Conservation (phyloP, 2,113 vertebrate genomes). For the Pseudonaja textilis region DNA sequence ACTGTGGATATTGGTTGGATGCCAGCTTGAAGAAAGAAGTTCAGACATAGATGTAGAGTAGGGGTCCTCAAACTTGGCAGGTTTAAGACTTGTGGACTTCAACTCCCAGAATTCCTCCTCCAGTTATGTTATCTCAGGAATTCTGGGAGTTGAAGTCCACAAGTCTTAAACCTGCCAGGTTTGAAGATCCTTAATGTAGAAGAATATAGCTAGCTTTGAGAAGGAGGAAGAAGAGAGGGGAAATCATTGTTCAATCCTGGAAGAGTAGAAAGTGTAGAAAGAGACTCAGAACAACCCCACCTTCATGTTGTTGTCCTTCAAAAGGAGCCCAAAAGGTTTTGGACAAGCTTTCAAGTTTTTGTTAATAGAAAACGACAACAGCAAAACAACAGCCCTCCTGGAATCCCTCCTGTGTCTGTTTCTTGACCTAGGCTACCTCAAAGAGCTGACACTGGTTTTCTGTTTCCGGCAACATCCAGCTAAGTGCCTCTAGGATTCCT, state of each 20-base stretch:
- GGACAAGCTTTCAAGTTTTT: background rate
- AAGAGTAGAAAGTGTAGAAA: background rate
- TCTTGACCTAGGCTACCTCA: background rate
- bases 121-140: too few relatives aligned
- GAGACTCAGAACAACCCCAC: background rate
- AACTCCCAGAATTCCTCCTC: too few relatives aligned
- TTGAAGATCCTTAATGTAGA: too few relatives aligned
- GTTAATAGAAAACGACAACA: background rate
- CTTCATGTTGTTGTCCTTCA: background rate
- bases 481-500: background rate
- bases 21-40: background rate
- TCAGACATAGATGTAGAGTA: background rate
- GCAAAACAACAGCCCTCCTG: background rate
- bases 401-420: background rate
- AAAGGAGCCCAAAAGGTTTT: background rate
- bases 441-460: background rate
- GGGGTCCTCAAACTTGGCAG: too few relatives aligned
- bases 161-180: too few relatives aligned
- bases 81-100: too few relatives aligned
- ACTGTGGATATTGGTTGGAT: background rate
- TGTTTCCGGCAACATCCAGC: background rate
- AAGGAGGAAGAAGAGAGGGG: background rate
- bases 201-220: background rate
- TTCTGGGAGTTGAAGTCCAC: too few relatives aligned
- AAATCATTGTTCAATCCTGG: background rate